A percentile compares a stretch with the other conserved stretches of the same genome.
Evolutionary conservation across 2,888 invertebrate species (phyloP).

Genomic region (Tachina lurida): DNA sequence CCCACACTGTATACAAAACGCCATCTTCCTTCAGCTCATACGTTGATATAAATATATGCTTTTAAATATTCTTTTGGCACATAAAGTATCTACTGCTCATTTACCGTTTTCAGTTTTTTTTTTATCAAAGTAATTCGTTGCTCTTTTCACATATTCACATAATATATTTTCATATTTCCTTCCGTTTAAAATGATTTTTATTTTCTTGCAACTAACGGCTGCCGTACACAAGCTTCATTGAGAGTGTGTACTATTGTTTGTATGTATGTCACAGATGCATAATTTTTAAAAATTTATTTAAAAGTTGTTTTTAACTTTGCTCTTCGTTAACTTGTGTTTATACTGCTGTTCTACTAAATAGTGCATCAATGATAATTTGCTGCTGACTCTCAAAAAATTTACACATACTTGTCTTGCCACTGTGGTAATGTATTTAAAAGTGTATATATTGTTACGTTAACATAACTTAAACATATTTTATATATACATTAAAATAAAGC

Average conservation of each 20-base stretch:
- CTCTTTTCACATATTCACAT: slow-evolving; percentile 34
- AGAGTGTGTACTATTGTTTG: neutral
- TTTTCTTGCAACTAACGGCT: slow-evolving; percentile 47
- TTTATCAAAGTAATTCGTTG: slow-evolving; percentile 51
- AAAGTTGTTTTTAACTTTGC: slow-evolving; percentile 72
- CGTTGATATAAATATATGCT: neutral
- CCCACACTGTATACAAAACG: slow-evolving; percentile 32
- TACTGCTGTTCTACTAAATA: slow-evolving; percentile 39
- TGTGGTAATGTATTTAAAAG: slow-evolving; percentile 14
- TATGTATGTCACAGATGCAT: slow-evolving; percentile 68
- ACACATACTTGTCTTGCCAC: neutral
- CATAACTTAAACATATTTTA: slow-evolving; percentile 48
- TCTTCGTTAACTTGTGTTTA: slow-evolving; percentile 41
- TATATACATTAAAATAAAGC: neutral
- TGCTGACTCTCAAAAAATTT: slow-evolving; percentile 26
- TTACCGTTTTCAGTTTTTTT: slow-evolving; percentile 28
- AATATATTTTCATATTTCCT: slow-evolving; percentile 65
- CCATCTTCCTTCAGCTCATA: slow-evolving; percentile 37
- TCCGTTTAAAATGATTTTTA: slow-evolving; percentile 48
- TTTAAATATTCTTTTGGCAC: slow-evolving; percentile 39
- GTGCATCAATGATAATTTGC: slow-evolving; percentile 70
- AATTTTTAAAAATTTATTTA: slow-evolving; percentile 77
- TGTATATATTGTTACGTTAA: slow-evolving; percentile 26
- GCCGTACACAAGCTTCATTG: slow-evolving; percentile 23
- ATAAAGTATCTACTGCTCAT: slow-evolving; percentile 52